Evolutionary conservation across 2,888 invertebrate species (phyloP).

Genomic region (Zootermopsis nevadensis): DNA sequence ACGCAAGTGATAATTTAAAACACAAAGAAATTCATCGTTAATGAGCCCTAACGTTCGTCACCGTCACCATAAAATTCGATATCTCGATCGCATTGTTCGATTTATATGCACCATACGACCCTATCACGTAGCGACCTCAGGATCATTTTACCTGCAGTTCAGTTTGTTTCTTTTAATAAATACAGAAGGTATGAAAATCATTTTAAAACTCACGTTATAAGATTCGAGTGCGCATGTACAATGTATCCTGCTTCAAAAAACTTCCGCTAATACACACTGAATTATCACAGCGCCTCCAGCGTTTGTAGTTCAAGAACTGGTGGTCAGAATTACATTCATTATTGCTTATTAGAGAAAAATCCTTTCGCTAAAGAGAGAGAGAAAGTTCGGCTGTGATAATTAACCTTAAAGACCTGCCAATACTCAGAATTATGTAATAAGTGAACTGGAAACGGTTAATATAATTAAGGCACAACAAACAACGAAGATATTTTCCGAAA

Average conservation of each 20-base stretch:
- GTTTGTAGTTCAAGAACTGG: neutral
- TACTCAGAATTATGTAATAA: neutral
- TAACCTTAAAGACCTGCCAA: neutral
- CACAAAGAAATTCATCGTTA: too few species aligned
- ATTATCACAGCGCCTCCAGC: neutral
- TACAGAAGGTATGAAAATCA: neutral
- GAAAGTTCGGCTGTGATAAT: neutral
- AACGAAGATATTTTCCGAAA: neutral
- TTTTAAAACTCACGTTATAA: neutral
- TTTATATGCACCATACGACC: too few species aligned
- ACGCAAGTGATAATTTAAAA: too few species aligned
- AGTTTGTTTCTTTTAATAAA: neutral
- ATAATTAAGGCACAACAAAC: neutral
- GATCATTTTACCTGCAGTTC: too few species aligned
- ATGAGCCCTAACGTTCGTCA: too few species aligned
- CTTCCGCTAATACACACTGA: neutral
- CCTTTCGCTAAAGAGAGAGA: neutral
- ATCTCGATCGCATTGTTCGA: too few species aligned
- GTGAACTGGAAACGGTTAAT: neutral
- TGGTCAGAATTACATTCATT: neutral
- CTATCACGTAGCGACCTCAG: too few species aligned
- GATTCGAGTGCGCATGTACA: neutral
- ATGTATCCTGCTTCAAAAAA: neutral
- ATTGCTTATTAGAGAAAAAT: constrained; percentile 19
- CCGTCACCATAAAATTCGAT: too few species aligned